These are phyloP conservation scores for Aspidiotus rigidus DNA, from an alignment of 2,888 invertebrate genomes.

Conservation along the genomic window DNA sequence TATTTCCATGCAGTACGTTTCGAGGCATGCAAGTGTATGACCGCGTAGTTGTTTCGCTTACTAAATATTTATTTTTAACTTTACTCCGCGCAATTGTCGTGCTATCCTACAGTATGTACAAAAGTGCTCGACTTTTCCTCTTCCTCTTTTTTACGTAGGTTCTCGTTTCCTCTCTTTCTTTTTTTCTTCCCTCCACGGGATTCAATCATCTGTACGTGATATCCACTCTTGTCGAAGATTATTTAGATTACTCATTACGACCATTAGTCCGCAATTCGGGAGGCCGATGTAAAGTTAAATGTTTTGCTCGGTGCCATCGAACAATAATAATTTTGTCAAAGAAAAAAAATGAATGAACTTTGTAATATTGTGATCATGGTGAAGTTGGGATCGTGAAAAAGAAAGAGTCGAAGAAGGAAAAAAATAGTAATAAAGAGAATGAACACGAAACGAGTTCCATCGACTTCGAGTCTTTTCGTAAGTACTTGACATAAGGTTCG, in stretches of 20 bases:
- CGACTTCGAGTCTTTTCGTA: constrained; percentile 2
- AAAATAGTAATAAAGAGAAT: background rate
- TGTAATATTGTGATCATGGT: too few relatives aligned
- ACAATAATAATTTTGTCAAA: too few relatives aligned
- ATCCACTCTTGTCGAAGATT: background rate
- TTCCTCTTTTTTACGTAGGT: background rate
- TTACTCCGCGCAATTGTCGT: background rate
- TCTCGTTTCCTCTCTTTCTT: background rate
- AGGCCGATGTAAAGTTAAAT: too few relatives aligned
- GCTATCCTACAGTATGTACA: background rate
- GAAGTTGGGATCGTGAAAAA: too few relatives aligned
- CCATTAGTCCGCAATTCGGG: too few relatives aligned
- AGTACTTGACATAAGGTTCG: background rate
- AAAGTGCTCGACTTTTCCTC: constrained; percentile 3
- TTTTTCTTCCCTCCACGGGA: background rate
- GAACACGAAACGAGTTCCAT: constrained; percentile 1
- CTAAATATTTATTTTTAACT: constrained; percentile 4
- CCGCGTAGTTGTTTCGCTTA: background rate
- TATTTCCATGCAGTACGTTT: background rate
- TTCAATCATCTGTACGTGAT: background rate
- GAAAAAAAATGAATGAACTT: too few relatives aligned
- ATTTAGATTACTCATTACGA: background rate
- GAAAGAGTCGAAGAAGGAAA: too few relatives aligned
- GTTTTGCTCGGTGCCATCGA: too few relatives aligned
- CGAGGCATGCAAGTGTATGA: constrained; percentile 2